phyloP scores from a whole-genome alignment of 2,888 invertebrate species.

The Belgica antarctica region DNA sequence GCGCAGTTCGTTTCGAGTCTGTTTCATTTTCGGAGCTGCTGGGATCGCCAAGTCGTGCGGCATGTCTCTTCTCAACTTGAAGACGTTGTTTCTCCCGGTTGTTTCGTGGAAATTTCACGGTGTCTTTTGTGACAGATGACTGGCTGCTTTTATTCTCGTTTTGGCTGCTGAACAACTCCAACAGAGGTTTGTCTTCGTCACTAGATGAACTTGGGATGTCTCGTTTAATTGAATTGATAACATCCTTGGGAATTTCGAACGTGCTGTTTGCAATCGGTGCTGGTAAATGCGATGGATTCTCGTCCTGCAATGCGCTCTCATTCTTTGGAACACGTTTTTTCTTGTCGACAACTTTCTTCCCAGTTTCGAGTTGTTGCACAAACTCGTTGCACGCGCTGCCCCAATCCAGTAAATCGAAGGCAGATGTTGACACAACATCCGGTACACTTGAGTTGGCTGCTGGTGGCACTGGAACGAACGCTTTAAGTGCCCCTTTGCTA shows the following conservation, averaged over 20 bases:
- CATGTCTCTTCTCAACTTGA: slow-evolving; percentile 51
- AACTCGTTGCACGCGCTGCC: slow-evolving; percentile 73
- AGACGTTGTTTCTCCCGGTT: slow-evolving; percentile 54
- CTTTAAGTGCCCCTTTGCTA: slow-evolving; percentile 82
- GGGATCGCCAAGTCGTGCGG: slow-evolving; percentile 52
- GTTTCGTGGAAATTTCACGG: slow-evolving; percentile 56
- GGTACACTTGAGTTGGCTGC: neutral
- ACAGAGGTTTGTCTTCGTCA: slow-evolving; percentile 50
- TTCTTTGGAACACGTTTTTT: slow-evolving; percentile 50
- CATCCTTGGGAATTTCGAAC: slow-evolving; percentile 46
- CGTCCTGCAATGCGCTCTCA: slow-evolving; percentile 49
- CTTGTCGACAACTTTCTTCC: slow-evolving; percentile 59
- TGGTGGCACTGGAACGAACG: slow-evolving; percentile 49
- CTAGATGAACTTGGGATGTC: slow-evolving; percentile 45
- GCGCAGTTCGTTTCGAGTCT: slow-evolving; percentile 44
- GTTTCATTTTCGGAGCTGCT: slow-evolving; percentile 58
- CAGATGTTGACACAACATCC: too few species aligned
- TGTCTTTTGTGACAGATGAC: slow-evolving; percentile 49
- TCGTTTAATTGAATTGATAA: slow-evolving; percentile 45
- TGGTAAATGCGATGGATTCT: too few species aligned
- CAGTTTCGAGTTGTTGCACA: slow-evolving; percentile 69
- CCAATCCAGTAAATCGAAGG: slow-evolving; percentile 56
- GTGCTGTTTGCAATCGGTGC: slow-evolving; percentile 36
- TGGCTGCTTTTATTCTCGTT: slow-evolving; percentile 49
- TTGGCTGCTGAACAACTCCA: slow-evolving; percentile 45